phyloP scores from a whole-genome alignment of 2,113 vertebrate species.

The Notiomystis cincta region DNA sequence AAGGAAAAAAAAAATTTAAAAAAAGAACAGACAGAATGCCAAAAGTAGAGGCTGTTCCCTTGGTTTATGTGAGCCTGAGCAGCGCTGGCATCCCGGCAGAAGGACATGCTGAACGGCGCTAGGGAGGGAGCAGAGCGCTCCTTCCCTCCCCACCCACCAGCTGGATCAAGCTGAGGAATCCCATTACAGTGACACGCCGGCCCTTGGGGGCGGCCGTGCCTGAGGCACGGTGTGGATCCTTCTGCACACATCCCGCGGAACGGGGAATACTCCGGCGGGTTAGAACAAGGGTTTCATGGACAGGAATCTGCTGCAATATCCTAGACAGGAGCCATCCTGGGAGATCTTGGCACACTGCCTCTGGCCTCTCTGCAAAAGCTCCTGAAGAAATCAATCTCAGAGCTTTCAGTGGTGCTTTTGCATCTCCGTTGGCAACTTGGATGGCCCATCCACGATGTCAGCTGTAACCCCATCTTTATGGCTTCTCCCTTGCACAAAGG shows the following conservation, averaged over 20 bases:
- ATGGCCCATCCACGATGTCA: not conserved
- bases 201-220: not conserved
- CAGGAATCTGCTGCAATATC: not conserved
- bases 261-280: not conserved
- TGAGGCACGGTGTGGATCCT: not conserved
- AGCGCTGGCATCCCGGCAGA: not conserved
- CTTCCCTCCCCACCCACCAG: not conserved
- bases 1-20: accelerated
- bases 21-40: not conserved
- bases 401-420: not conserved
- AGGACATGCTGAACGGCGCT: not conserved
- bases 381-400: not conserved
- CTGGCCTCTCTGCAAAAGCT: not conserved
- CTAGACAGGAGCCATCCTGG: not conserved
- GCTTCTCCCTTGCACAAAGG: not conserved
- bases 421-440: not conserved
- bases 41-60: not conserved
- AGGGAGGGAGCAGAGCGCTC: not conserved
- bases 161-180: not conserved
- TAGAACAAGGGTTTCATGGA: not conserved
- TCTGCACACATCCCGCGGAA: not conserved
- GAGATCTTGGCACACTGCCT: not conserved
- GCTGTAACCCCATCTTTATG: not conserved
- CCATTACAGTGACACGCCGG: not conserved
- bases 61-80: not conserved